Evolutionary conservation across 2,797 vertebrate genomes (phyloP).

Genomic region (Schizothorax lantsangensis): DNA sequence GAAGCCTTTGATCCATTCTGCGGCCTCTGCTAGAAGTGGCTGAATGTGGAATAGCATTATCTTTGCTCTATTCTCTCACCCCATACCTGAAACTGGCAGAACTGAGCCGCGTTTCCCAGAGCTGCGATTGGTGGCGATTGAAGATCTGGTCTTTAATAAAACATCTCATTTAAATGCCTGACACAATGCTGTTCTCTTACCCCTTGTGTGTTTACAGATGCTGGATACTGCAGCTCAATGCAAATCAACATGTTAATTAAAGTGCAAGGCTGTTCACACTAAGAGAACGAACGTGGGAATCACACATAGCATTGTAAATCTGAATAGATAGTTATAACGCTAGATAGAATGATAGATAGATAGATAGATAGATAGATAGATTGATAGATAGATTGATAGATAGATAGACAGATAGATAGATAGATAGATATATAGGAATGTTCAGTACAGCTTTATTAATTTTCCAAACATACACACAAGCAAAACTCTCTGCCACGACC

Average conservation of each 20-base stretch:
- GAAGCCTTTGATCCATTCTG: conserved; percentile 78
- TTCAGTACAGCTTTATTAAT: conserved; percentile 33
- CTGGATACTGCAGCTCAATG: conserved; percentile 67
- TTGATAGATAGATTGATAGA: background rate
- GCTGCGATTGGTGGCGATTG: conserved; percentile 47
- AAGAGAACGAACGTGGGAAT: conserved; percentile 19
- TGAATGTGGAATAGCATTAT: conserved; percentile 69
- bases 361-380: conserved; percentile 16
- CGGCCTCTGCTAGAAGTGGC: conserved; percentile 64
- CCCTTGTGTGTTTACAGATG: conserved; percentile 58
- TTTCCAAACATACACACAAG: conserved; percentile 35
- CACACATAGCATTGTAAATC: background rate
- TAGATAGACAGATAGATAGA: background rate
- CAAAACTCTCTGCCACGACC: conserved; percentile 40
- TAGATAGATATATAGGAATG: background rate
- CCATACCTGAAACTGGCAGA: conserved; percentile 66
- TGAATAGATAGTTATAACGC: background rate
- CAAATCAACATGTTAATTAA: conserved; percentile 80
- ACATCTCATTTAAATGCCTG: conserved; percentile 73
- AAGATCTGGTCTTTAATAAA: conserved; percentile 70
- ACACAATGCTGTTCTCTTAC: conserved; percentile 64
- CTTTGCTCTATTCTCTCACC: conserved; percentile 64
- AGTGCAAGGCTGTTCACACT: conserved; percentile 18
- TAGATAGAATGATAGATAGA: conserved; percentile 4
- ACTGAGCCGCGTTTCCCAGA: conserved; percentile 46